Percentiles rank a stretch among this genome's conserved stretches.
These are phyloP conservation scores for Chrysemys picta DNA, from an alignment of 2,113 vertebrate species.

Conservation along the genomic window DNA sequence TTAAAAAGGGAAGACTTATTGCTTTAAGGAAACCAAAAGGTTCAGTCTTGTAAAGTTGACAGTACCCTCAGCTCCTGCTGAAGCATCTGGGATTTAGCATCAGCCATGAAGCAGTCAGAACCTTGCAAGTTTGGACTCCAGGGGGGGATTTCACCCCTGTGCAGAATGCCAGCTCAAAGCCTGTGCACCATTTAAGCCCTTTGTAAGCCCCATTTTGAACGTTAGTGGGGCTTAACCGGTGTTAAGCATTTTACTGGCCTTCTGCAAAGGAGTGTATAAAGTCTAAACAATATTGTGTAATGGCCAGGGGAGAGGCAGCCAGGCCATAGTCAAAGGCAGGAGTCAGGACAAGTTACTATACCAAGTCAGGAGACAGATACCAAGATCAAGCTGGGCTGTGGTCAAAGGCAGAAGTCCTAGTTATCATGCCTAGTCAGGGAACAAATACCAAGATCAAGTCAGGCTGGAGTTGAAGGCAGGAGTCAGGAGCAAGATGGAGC, in stretches of 20 bases:
- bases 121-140: background rate
- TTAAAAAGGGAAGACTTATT: background rate
- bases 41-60: background rate
- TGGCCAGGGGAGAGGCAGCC: background rate
- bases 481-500: background rate
- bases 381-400: no score
- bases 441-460: background rate
- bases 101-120: background rate
- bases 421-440: no score
- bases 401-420: no score
- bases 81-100: background rate
- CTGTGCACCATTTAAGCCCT: background rate
- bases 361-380: background rate
- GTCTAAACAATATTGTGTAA: background rate
- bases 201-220: background rate
- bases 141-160: background rate
- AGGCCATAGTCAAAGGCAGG: background rate
- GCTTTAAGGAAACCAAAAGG: background rate
- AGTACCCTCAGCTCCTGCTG: background rate
- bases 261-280: background rate
- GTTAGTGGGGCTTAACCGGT: background rate
- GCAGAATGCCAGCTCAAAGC: background rate
- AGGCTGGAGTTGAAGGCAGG: background rate
- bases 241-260: accelerated
- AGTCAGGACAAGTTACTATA: background rate